Evolutionary conservation across 2,113 vertebrate species (phyloP), one percentile per base, ranked within the genome.

Genomic region (Poeciliopsis occidentalis): DNA sequence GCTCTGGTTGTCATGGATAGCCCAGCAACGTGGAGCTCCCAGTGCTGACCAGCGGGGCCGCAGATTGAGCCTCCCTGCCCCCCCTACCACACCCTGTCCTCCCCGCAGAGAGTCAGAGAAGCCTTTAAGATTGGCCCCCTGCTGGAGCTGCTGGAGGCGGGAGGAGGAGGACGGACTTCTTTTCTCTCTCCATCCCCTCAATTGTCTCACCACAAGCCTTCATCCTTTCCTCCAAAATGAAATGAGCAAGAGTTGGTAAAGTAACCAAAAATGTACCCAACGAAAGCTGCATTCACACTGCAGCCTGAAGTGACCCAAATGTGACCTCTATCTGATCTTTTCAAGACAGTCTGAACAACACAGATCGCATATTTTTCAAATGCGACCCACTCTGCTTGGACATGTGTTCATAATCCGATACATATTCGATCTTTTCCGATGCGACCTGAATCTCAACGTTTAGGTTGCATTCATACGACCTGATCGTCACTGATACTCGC

Each of bases 1-100:
- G 64, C 88, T 85, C 84, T 90, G 91, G 94, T 94, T 95, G 94
- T 94, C 94, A 95, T 94, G 94, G 94, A 93, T 94, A 95, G 94
- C 94, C 89, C 87, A 91, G 93, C 89, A 92, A 91, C 91, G 89
- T 91, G 84, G 92, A 91, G 91, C 91, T 92, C 93, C 88, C 92
- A 78, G 91, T 85, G 90, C 87, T 87, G 90, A 93, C 88, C 94
- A 93, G 92, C 92, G 80, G 93, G 94, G 90, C 87, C 70, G 44
- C 90, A 90, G 91, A 93, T 93, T 93, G 88, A 91, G 92, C 85
- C 86, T 75, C 89, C 78, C 84, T 77, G 86, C 64, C 79, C 79
- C 79, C 82, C 70, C 69, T 69, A 63, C 24, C 63, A 60, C 86
- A 76, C 72, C 70, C 70, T 75, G 41, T 17, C 80, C 83, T 68